Percentiles rank a stretch among this genome's conserved stretches.
Evolutionary conservation across 2,797 vertebrate species (phyloP).

Genomic region (Danio albolineatus): DNA sequence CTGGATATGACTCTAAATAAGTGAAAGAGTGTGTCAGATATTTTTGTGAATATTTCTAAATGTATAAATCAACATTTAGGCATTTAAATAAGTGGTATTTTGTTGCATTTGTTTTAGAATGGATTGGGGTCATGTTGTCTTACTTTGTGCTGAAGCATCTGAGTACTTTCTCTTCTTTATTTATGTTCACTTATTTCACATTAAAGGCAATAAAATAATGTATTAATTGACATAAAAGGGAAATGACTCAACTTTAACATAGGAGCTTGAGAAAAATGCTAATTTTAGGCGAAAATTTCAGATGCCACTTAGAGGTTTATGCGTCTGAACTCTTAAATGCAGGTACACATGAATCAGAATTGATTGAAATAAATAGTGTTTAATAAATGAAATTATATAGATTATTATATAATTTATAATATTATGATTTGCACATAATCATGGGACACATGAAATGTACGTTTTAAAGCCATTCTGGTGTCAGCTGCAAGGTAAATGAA

Average conservation of each 20-base stretch:
- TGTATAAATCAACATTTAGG: background rate
- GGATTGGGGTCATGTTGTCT: slow-evolving; percentile 53
- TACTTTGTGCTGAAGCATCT: slow-evolving; percentile 63
- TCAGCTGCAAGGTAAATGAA: background rate
- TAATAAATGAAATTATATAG: too few species aligned
- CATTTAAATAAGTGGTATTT: background rate
- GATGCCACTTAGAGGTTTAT: too few species aligned
- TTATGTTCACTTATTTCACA: too few species aligned
- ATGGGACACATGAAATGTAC: background rate
- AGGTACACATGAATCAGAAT: background rate
- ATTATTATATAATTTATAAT: too few species aligned
- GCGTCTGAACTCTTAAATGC: too few species aligned
- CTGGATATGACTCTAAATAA: slow-evolving; percentile 11
- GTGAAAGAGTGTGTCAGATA: slow-evolving; percentile 12
- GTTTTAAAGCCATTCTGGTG: background rate
- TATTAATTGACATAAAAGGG: too few species aligned
- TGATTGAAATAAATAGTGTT: background rate
- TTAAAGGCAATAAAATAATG: too few species aligned
- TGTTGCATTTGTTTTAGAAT: background rate
- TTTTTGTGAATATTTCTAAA: background rate
- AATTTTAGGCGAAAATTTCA: too few species aligned
- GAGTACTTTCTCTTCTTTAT: slow-evolving; percentile 76
- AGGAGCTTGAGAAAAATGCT: too few species aligned
- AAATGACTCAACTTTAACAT: too few species aligned
- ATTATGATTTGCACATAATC: background rate